Conservation (phyloP, 2,888 invertebrate species). For the Diachrysia chrysitis region DNA sequence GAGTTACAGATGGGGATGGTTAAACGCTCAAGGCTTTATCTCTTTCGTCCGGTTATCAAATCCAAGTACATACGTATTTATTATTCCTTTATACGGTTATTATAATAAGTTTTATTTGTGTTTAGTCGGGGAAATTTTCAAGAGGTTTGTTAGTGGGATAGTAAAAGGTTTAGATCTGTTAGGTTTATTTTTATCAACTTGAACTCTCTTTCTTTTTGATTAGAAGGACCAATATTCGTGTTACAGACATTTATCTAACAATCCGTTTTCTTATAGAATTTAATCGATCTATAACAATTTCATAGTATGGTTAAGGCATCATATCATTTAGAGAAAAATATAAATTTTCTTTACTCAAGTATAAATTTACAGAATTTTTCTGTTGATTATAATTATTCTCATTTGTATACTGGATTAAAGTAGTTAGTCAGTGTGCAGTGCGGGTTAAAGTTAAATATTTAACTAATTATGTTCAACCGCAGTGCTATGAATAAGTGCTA, state of each 20-base stretch:
- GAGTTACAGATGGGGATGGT: constrained; percentile 22
- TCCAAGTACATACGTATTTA: neutral
- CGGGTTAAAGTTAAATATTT: constrained; percentile 1
- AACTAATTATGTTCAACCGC: neutral
- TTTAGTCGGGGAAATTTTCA: neutral
- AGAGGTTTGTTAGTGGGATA: neutral
- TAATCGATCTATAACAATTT: too few relatives aligned
- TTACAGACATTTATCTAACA: too few relatives aligned
- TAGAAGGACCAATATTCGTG: too few relatives aligned
- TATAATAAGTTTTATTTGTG: neutral
- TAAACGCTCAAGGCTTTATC: constrained; percentile 26
- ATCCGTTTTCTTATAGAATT: too few relatives aligned
- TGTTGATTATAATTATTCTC: constrained; percentile 14
- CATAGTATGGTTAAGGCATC: too few relatives aligned
- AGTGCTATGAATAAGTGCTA: neutral
- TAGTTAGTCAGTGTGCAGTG: constrained; percentile 16
- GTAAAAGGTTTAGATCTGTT: too few relatives aligned
- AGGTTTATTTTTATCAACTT: too few relatives aligned
- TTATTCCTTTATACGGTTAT: neutral
- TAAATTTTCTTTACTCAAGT: too few relatives aligned
- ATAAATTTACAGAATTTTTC: neutral
- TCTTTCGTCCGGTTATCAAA: constrained; percentile 14
- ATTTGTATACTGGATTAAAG: constrained; percentile 19
- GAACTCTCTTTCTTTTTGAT: too few relatives aligned
- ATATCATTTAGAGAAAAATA: too few relatives aligned